These are phyloP conservation scores for Caracal caracal DNA, from an alignment of 2,113 vertebrate genomes.

Conservation along the genomic window DNA sequence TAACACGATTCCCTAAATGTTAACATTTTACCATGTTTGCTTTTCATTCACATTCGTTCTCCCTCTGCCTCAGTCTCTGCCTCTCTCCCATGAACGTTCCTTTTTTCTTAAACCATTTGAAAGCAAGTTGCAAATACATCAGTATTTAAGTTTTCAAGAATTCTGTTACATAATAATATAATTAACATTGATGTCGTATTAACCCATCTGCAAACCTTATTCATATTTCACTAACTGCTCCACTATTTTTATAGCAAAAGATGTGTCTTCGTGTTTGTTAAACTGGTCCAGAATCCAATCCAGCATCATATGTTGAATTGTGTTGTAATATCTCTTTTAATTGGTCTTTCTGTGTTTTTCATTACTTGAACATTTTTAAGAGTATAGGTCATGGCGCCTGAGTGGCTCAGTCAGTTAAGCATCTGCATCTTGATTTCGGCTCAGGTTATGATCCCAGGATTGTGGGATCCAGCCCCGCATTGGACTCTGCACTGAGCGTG, in stretches of 20 bases:
- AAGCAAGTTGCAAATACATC: slow-evolving; percentile 25
- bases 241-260: background rate
- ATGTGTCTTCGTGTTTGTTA: background rate
- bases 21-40: background rate
- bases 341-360: background rate
- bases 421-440: too few species aligned
- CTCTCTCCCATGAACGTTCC: background rate
- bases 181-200: background rate
- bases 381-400: too few species aligned
- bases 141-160: slow-evolving; percentile 35
- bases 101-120: slow-evolving; percentile 38
- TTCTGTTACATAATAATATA: background rate
- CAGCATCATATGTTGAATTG: background rate
- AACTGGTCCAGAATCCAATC: background rate
- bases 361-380: background rate
- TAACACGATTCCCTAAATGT: background rate
- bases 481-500: too few species aligned
- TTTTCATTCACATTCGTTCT: slow-evolving; percentile 26
- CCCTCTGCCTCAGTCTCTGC: background rate
- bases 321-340: background rate
- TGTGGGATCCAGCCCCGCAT: too few species aligned
- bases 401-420: too few species aligned
- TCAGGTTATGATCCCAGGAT: too few species aligned
- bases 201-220: background rate
- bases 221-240: background rate